Percentiles rank a stretch among this genome's conserved stretches.
phyloP scores from a whole-genome alignment of 2,888 invertebrate genomes.

The Drosophila falleni region DNA sequence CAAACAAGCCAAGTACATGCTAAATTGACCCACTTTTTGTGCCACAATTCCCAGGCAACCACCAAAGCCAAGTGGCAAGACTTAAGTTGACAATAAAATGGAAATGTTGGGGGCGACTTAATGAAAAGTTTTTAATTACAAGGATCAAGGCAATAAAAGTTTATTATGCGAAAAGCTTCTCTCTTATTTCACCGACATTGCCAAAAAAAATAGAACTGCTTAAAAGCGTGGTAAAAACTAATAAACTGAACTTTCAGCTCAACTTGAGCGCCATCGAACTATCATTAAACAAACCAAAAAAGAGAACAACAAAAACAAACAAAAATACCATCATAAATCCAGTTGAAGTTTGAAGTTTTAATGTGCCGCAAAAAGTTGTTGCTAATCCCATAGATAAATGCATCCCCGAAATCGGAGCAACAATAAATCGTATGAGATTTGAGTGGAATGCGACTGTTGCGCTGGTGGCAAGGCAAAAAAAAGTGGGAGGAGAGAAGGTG shows the following conservation, averaged over 20 bases:
- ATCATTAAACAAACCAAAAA: conserved; percentile 25
- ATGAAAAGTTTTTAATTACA: conserved; percentile 76
- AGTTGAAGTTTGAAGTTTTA: conserved; percentile 57
- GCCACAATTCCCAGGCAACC: conserved; percentile 3
- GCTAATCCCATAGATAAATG: conserved; percentile 52
- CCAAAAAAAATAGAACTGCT: conserved; percentile 27
- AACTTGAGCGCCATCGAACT: conserved; percentile 42
- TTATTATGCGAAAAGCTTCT: conserved; percentile 67
- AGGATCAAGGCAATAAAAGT: conserved; percentile 76
- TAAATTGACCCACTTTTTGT: conserved; percentile 49
- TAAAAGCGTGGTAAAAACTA: conserved; percentile 52
- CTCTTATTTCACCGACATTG: conserved; percentile 5
- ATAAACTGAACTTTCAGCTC: conserved; percentile 56
- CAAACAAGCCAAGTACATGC: conserved; percentile 10
- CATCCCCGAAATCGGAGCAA: conserved; percentile 38
- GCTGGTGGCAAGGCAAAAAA: conserved; percentile 16
- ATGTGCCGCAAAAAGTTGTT: conserved; percentile 50
- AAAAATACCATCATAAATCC: conserved; percentile 47
- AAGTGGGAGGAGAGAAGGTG: not conserved
- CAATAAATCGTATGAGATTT: conserved; percentile 54
- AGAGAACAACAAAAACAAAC: conserved; percentile 2
- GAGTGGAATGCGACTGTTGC: conserved; percentile 52
- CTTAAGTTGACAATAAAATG: conserved; percentile 39
- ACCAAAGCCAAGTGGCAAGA: conserved; percentile 1
- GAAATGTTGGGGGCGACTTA: conserved; percentile 43